These are phyloP conservation scores for Myotis brandtii DNA, from an alignment of 2,113 vertebrate genomes.

Conservation along the genomic window DNA sequence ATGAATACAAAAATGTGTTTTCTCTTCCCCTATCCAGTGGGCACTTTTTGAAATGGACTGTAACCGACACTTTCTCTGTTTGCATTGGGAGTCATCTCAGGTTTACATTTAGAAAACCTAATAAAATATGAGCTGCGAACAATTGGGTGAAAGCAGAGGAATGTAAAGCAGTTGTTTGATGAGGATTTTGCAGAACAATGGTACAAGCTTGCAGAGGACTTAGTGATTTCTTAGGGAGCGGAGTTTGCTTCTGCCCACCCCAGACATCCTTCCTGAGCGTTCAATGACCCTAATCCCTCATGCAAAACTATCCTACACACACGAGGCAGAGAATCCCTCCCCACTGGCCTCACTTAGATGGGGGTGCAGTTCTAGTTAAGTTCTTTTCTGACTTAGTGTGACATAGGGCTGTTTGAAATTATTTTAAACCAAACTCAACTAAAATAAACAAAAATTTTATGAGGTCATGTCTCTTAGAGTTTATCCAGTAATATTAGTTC, in stretches of 20 bases:
- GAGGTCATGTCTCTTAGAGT: not conserved
- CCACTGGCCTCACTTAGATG: not conserved
- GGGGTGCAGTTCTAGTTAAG: not conserved
- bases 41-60: constrained; percentile 65
- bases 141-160: not conserved
- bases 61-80: constrained; percentile 26
- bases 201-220: not conserved
- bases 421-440: not conserved
- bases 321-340: not conserved
- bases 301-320: not conserved
- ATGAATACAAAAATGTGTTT: constrained; percentile 70
- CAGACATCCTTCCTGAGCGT: not conserved
- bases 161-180: not conserved
- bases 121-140: constrained; percentile 29
- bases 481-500: not conserved
- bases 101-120: constrained; percentile 55
- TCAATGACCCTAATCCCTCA: not conserved
- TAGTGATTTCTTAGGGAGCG: not conserved
- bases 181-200: not conserved
- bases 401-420: not conserved
- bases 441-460: not conserved
- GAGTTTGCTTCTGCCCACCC: not conserved
- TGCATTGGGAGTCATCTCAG: constrained; percentile 22
- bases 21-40: constrained; percentile 9
- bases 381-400: not conserved